Evolutionary conservation across 2,888 invertebrate species (phyloP).

Genomic region (Microchrysa polita): DNA sequence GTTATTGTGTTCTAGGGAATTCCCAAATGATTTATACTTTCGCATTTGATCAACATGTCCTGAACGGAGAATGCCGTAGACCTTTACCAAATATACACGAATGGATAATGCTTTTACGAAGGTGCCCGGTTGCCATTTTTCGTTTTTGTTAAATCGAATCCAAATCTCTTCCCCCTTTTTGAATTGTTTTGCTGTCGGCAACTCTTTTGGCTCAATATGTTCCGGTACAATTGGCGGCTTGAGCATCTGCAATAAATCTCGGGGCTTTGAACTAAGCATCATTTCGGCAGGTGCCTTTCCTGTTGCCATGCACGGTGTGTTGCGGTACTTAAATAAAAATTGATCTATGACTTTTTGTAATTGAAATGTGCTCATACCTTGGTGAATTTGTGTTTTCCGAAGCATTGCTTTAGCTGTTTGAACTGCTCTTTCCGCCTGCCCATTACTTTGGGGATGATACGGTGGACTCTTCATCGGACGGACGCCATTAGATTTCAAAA

Average conservation of each 20-base stretch:
- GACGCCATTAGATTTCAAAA: neutral
- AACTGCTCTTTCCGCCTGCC: neutral
- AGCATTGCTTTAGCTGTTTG: conserved; percentile 1
- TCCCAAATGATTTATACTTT: too few species aligned
- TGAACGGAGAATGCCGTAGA: neutral
- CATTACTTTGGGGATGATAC: neutral
- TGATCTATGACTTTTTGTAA: neutral
- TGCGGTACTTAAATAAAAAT: too few species aligned
- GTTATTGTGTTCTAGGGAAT: too few species aligned
- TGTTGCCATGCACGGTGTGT: neutral
- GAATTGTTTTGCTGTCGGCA: neutral
- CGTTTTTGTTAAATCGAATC: neutral
- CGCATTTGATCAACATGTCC: neutral
- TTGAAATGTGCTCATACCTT: neutral
- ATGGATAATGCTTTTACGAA: neutral
- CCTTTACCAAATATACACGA: neutral
- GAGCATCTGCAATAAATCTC: neutral
- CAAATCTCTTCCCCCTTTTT: neutral
- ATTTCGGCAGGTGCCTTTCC: neutral
- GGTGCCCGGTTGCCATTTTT: neutral
- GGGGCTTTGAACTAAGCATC: neutral
- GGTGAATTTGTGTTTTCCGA: neutral
- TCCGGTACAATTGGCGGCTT: too few species aligned
- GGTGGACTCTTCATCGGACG: neutral
- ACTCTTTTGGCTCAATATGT: neutral